Evolutionary conservation across 1,140 invertebrate species (phyloP), one percentile per base, ranked within the genome.

Genomic region (Sinella curviseta): DNA sequence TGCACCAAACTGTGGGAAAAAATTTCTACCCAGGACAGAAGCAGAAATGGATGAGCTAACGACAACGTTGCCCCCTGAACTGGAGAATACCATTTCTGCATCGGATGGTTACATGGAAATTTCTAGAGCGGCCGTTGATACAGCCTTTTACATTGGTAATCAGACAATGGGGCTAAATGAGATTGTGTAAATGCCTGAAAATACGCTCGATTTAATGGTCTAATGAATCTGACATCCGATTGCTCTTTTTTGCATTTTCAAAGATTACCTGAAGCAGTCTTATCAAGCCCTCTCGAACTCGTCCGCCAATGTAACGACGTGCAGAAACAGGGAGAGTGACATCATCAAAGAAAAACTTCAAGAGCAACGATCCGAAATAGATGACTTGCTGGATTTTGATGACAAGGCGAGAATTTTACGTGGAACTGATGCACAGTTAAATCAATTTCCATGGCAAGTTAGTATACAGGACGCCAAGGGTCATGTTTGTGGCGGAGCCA

Each of bases 401-500:
- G 78, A 80, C 24, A 74, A 74, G 48, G 81, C 81, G 70, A 55
- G 86, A 57, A 85, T 87, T 14, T 84, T 87, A 12, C 84, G 86
- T 55, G 87, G 87, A 0, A 74, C 81, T 16, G 86, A 86, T 60
- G 85, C 87, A 4, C 79, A 84, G 30, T 77, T 86, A 0, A 81
- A 85, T 35, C 86, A 88, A 78, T 87, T 87, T 79, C 87, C 87
- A 0, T 88, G 87, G 87, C 84, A 86, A 57, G 86, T 87, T 26
- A 86, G 85, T 24, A 86, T 88, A 75, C 85, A 85, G 24, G 83
- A 86, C 30, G 82, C 84, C 31, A 84, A 89, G 31, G 85, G 87
- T 76, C 89, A 90, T 83, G 87, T 89, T 75, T 91, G 91, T 85
- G 90, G 91, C 0, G 91, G 89, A 30, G 89, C 89, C n/a, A 86